Evolutionary conservation across 2,888 invertebrate species (phyloP), one percentile per base, ranked within the genome.

Genomic region (Watsonalla cultraria): DNA sequence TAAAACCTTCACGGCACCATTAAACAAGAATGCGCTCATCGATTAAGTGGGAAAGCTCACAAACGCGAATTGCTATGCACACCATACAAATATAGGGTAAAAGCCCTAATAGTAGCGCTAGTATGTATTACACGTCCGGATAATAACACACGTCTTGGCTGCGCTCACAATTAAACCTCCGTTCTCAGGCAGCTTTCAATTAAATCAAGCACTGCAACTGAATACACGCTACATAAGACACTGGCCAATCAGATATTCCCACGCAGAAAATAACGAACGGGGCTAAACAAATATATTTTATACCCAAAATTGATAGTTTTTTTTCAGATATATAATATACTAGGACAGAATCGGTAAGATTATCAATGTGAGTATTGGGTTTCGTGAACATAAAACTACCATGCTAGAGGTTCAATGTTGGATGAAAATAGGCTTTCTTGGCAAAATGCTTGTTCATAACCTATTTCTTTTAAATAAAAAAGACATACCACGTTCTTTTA

Each of bases 131-230:
- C 74, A 76, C 72, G 76, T 79, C 75, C 78, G 76, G 72, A 69
- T 82, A 85, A 86, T 85, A 80, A 82, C 75, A 82, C 63, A 66
- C 67, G 66, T 66, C 59, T 65, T 56, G 62, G 59, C 62, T 71
- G 68, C 71, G 63, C 71, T 64, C 61, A 69, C 75, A 80, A 85
- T 84, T 84, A 84, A 72, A 65, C 58, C 58, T 61, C 63, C 61
- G 68, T 84, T 84, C 84, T 71, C 84, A 81, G 76, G 72, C 64
- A 71, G 72, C 66, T 68, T 65, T 61, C 75, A 79, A 84, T 86
- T 84, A 86, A 75, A 72, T 71, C 64, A 72, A 64, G 75, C 80
- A 81, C 70, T 73, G 78, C 69, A 64, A 70, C 65, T 68, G 78
- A 80, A 77, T 72, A 54, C 56, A 47, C 11, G 33, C 54, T 60